Conservation (phyloP, 1,140 invertebrate species). For the Drosophila albomicans region DNA sequence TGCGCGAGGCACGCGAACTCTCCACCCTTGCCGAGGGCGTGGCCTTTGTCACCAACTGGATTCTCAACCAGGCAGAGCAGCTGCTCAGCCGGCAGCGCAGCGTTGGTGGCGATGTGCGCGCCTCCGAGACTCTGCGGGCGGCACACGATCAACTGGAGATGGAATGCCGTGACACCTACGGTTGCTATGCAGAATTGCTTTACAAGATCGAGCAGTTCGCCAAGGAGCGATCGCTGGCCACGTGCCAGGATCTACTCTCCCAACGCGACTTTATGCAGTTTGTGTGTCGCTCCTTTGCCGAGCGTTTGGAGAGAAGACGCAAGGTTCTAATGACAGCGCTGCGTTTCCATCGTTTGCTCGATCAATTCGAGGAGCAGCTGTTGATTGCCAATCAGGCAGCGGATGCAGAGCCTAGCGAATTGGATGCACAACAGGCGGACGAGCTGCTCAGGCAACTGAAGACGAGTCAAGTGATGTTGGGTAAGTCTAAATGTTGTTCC, state of each 20-base stretch:
- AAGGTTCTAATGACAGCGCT: slow-evolving; percentile 92
- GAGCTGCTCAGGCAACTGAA: slow-evolving; percentile 87
- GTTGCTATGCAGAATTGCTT: slow-evolving; percentile 90
- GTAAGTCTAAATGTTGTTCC: slow-evolving; percentile 72
- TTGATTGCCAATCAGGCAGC: slow-evolving; percentile 85
- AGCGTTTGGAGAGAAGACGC: slow-evolving; percentile 90
- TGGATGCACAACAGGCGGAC: slow-evolving; percentile 86
- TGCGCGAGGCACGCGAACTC: slow-evolving; percentile 88
- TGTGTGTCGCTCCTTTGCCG: slow-evolving; percentile 91
- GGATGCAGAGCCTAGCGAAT: slow-evolving; percentile 75
- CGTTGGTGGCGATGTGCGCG: slow-evolving; percentile 89
- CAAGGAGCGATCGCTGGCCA: slow-evolving; percentile 82
- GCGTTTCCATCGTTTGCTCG: slow-evolving; percentile 90
- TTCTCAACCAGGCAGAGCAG: slow-evolving; percentile 90
- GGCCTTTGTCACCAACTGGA: slow-evolving; percentile 90
- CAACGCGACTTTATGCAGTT: slow-evolving; percentile 93
- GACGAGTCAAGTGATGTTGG: slow-evolving; percentile 86
- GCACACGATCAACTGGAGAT: slow-evolving; percentile 92
- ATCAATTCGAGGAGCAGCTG: slow-evolving; percentile 89
- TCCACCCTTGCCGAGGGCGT: slow-evolving; percentile 88
- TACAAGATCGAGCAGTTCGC: slow-evolving; percentile 88
- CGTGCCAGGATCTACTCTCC: slow-evolving; percentile 87
- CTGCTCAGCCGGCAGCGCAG: slow-evolving; percentile 89
- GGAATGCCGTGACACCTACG: slow-evolving; percentile 91
- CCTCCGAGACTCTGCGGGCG: slow-evolving; percentile 89